Evolutionary conservation across 2,113 vertebrate genomes (phyloP).

Genomic region (Heptranchias perlo): DNA sequence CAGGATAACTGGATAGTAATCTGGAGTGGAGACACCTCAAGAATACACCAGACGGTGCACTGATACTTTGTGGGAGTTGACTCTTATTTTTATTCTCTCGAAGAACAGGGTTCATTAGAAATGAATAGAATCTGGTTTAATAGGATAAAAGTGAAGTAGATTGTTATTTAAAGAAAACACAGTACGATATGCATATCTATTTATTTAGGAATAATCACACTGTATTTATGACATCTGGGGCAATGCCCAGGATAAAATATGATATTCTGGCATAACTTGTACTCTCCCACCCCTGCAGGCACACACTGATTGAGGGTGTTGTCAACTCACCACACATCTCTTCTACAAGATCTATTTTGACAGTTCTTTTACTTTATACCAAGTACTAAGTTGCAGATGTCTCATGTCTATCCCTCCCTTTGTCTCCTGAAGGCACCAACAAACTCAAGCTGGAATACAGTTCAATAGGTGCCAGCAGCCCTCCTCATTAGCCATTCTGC

Average conservation of each 20-base stretch:
- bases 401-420: background rate
- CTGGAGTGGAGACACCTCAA: background rate
- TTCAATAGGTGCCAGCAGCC: background rate
- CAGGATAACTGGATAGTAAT: background rate
- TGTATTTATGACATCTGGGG: conserved; percentile 29
- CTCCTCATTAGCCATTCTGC: background rate
- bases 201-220: background rate
- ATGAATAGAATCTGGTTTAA: background rate
- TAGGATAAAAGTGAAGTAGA: background rate
- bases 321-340: conserved; percentile 42
- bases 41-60: background rate
- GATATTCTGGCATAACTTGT: conserved; percentile 51
- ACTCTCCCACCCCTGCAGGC: conserved; percentile 43
- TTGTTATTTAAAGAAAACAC: background rate
- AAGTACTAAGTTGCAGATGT: background rate
- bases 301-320: conserved; percentile 49
- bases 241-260: conserved; percentile 53
- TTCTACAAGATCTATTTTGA: conserved; percentile 44
- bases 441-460: background rate
- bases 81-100: background rate
- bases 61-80: background rate
- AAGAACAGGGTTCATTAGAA: background rate
- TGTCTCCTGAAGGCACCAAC: background rate
- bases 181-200: background rate
- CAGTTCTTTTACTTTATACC: conserved; percentile 37